Conservation (phyloP, 2,888 invertebrate species). For the Pardosa pseudoannulata region DNA sequence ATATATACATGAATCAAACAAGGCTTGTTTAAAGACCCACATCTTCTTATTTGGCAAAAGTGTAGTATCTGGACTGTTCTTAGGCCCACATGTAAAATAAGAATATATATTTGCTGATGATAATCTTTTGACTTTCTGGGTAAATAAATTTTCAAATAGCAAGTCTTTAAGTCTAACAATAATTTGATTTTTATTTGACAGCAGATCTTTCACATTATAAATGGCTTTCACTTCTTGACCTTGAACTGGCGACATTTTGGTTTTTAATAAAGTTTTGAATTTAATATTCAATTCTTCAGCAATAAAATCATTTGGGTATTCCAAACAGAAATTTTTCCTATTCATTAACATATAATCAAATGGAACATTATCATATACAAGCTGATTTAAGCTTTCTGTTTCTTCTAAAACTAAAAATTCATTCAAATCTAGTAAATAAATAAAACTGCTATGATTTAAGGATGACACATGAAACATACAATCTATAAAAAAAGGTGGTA, state of each 20-base stretch:
- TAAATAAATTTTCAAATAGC: slow-evolving; percentile 8
- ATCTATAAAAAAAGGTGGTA: slow-evolving; percentile 24
- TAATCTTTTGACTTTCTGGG: not conserved
- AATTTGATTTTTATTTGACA: not conserved
- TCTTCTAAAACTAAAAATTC: slow-evolving; percentile 22
- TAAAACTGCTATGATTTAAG: slow-evolving; percentile 25
- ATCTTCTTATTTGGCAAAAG: slow-evolving; percentile 27
- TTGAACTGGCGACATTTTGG: not conserved
- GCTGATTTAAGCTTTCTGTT: not conserved
- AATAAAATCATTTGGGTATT: slow-evolving; percentile 38
- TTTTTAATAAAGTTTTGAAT: slow-evolving; percentile 42
- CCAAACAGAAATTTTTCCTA: slow-evolving; percentile 37
- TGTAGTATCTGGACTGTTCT: too few relatives aligned
- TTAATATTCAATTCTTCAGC: slow-evolving; percentile 44
- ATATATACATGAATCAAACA: slow-evolving; percentile 33
- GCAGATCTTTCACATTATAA: slow-evolving; percentile 25
- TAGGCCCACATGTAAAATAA: slow-evolving; percentile 37
- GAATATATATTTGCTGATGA: slow-evolving; percentile 23
- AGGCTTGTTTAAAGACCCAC: slow-evolving; percentile 45
- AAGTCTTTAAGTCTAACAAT: slow-evolving; percentile 17
- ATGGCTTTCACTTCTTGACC: not conserved
- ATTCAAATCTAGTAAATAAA: slow-evolving; percentile 16
- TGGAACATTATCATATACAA: slow-evolving; percentile 5
- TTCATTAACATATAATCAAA: slow-evolving; percentile 12
- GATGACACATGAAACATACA: slow-evolving; percentile 28